These are phyloP conservation scores for Liasis olivaceus DNA, from an alignment of 2,797 vertebrate genomes.

Conservation along the genomic window DNA sequence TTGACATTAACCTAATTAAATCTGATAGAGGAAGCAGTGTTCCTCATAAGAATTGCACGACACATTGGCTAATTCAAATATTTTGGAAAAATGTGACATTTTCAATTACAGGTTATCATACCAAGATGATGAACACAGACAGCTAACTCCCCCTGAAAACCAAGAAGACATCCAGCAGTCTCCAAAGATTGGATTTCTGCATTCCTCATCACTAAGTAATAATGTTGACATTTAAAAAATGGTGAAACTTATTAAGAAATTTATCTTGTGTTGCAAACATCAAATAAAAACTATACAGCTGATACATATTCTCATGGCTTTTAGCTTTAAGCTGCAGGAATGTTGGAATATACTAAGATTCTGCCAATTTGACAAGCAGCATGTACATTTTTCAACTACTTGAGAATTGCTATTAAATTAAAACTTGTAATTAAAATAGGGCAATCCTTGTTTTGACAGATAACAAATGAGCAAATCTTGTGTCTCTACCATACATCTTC, in stretches of 20 bases:
- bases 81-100: slow-evolving; percentile 20
- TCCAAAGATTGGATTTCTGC: slow-evolving; percentile 89
- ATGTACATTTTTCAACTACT: background rate
- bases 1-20: background rate
- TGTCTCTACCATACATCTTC: background rate
- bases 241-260: background rate
- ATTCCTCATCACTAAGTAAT: slow-evolving; percentile 89
- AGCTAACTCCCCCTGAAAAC: slow-evolving; percentile 85
- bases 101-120: slow-evolving; percentile 84
- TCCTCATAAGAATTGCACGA: background rate
- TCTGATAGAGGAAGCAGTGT: background rate
- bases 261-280: background rate
- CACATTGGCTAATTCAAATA: background rate
- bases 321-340: background rate
- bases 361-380: background rate
- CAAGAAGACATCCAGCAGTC: slow-evolving; percentile 80
- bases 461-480: background rate
- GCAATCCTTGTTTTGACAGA: background rate
- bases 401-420: background rate
- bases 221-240: background rate
- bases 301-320: background rate
- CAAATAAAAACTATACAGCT: background rate
- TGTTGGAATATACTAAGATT: background rate
- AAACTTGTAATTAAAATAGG: background rate
- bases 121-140: slow-evolving; percentile 91